Base-by-base conservation (phyloP, 1,140 invertebrate species). In the Ostrea denselamellosa region DNA sequence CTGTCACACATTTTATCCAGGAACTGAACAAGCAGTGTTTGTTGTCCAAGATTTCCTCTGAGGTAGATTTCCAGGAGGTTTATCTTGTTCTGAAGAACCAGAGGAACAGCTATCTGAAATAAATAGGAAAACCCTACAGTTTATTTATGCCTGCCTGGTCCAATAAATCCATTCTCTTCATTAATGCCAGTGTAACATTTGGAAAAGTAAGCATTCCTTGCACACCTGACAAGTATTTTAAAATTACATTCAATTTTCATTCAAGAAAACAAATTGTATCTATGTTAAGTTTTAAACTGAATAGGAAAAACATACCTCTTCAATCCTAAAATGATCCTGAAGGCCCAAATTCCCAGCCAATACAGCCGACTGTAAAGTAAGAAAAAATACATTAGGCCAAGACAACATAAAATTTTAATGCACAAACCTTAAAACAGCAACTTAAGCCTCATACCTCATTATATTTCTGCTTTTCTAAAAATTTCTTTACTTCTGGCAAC, bases 11-110 rank as follows among this genome's bases (percentile, higher is more conserved):
- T 87, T 44, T 89, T 65, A 86, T 97, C 97, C 22, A 97, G 94
- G 91, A 96, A 96, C 62, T 94, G 93, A 0, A 97, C 94, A 12
- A 97, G 93, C 14, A 95, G 94, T 77, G 92, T 92, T 90, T 97
- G 96, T 86, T 96, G 95, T 10, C 95, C 90, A n/a, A 95, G 95
- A 89, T 96, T 96, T 65, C 95, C 95, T 62, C 92, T 91, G 85
- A 97, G 93, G 95, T 97, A 97, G 86, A 96, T 96, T 93, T 97
- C 96, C 68, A 96, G 96, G 51, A 97, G 91, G 90, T 95, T 96
- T 44, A 96, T 91, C 93, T 97, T 97, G 91, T 97, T 97, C 95
- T 97, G 97, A 17, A 97, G 94, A 90, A 97, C 95, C 25, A 97
- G 93, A 22, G 97, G 97, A 89, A 97, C 94, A 7, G 97, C 90